Evolutionary conservation across 2,888 invertebrate genomes (phyloP).

Genomic region (Amphimallon solstitiale): DNA sequence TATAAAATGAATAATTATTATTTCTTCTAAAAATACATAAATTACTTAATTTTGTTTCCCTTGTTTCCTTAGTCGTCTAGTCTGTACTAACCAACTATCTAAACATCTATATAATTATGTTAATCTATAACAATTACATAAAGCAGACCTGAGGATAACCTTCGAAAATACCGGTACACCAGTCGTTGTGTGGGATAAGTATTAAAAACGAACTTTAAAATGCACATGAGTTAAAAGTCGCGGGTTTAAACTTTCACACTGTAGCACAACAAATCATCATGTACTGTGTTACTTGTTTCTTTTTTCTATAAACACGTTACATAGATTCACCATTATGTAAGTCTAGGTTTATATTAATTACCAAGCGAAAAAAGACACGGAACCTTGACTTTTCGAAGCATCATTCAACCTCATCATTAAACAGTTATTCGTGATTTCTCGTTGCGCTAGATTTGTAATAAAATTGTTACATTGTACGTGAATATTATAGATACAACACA

Average conservation of each 20-base stretch:
- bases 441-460: background rate
- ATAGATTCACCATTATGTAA: too few relatives aligned
- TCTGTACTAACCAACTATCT: too few relatives aligned
- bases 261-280: background rate
- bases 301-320: too few relatives aligned
- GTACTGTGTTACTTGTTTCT: background rate
- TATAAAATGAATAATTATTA: too few relatives aligned
- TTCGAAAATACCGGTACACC: slow-evolving; percentile 1
- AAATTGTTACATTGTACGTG: background rate
- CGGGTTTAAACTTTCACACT: background rate
- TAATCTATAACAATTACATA: slow-evolving; percentile 2
- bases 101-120: background rate
- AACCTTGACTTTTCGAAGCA: slow-evolving; percentile 31
- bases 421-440: background rate
- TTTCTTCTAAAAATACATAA: too few relatives aligned
- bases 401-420: slow-evolving; percentile 12
- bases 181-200: background rate
- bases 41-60: too few relatives aligned
- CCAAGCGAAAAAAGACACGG: background rate
- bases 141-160: background rate
- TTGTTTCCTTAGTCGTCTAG: too few relatives aligned
- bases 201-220: background rate
- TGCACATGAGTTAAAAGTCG: background rate
- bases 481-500: too few relatives aligned
- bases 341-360: too few relatives aligned